Evolutionary conservation across 2,797 vertebrate species (phyloP).

Genomic region (Myripristis murdjan): DNA sequence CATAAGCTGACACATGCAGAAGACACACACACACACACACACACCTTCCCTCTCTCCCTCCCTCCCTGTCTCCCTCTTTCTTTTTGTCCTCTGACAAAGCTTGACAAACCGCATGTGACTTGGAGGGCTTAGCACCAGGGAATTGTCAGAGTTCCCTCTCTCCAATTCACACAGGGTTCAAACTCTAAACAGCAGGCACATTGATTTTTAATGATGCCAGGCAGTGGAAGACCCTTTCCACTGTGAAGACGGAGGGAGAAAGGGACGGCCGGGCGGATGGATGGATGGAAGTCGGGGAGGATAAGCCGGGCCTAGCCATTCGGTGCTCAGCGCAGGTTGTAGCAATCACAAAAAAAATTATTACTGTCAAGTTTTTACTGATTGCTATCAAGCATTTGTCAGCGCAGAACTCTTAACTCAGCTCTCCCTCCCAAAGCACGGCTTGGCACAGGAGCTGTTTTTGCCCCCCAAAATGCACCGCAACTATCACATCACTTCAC

Average conservation of each 20-base stretch:
- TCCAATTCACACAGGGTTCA: conserved; percentile 79
- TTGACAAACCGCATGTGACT: conserved; percentile 98
- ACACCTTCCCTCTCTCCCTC: conserved; percentile 43
- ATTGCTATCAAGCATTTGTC: too few species aligned
- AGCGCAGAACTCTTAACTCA: too few species aligned
- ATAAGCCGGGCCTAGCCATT: neutral
- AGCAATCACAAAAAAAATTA: neutral
- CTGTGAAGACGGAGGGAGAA: conserved; percentile 30
- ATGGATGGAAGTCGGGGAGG: conserved; percentile 13
- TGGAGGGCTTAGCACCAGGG: conserved; percentile 92
- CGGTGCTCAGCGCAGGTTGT: neutral
- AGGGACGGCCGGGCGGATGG: neutral
- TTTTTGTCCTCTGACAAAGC: conserved; percentile 96
- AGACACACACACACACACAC: neutral
- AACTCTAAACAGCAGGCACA: conserved; percentile 88
- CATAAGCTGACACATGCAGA: neutral
- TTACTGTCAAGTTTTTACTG: too few species aligned
- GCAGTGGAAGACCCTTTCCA: conserved; percentile 50
- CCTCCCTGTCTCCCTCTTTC: conserved; percentile 49
- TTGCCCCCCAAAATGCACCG: too few species aligned
- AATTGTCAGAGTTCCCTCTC: conserved; percentile 79
- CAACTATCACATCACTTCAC: too few species aligned
- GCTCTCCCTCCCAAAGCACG: too few species aligned
- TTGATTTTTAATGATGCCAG: conserved; percentile 83
- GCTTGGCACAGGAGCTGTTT: too few species aligned